Conservation (phyloP, 2,113 vertebrate genomes). For the Polypterus bichir region DNA sequence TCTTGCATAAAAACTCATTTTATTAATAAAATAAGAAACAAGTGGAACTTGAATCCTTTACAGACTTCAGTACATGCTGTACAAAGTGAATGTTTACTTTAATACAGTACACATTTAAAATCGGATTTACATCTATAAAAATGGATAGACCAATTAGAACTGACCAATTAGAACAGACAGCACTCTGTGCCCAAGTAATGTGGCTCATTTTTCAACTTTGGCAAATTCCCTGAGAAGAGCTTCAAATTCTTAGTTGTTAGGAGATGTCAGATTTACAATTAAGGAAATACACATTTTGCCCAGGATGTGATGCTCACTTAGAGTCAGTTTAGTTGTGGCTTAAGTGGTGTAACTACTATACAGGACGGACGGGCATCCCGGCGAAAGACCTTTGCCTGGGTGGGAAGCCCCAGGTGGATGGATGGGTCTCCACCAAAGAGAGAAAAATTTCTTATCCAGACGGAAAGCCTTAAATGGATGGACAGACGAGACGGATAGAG, state of each 20-base stretch:
- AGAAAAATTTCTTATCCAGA: no score
- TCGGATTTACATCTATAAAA: neutral
- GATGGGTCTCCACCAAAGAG: no score
- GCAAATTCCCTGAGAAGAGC: neutral
- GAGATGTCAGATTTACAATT: neutral
- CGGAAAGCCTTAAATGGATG: no score
- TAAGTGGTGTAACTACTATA: neutral
- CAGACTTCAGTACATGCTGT: neutral
- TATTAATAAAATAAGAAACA: conserved; percentile 8
- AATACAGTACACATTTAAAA: neutral
- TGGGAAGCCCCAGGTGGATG: neutral
- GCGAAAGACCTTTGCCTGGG: neutral
- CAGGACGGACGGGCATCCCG: neutral
- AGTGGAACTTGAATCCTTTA: neutral
- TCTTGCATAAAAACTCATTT: conserved; percentile 12
- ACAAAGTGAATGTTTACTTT: neutral
- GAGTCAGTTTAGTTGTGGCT: neutral
- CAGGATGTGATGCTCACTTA: neutral
- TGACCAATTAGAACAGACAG: neutral
- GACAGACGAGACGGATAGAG: no score
- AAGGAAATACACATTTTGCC: neutral
- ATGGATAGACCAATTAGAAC: neutral
- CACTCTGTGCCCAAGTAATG: neutral
- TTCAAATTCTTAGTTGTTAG: neutral
- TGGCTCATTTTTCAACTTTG: neutral